phyloP scores from a whole-genome alignment of 2,113 vertebrate genomes.

The Sander vitreus region DNA sequence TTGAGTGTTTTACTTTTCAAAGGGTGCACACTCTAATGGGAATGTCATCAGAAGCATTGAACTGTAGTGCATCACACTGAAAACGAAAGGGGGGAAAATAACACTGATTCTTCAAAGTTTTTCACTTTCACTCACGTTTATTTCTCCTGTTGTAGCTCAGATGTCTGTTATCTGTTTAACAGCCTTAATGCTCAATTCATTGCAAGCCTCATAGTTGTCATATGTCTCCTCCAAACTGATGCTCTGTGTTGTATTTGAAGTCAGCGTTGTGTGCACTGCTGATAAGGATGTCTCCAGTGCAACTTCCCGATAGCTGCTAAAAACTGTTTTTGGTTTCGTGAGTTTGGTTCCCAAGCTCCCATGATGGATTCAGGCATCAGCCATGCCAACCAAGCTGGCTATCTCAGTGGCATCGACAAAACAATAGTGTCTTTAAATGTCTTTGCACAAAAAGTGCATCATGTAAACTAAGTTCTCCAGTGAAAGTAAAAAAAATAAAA shows the following conservation, averaged over 20 bases:
- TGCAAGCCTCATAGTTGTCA: slow-evolving; percentile 53
- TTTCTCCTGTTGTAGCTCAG: slow-evolving; percentile 46
- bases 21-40: slow-evolving; percentile 50
- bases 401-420: slow-evolving; percentile 3
- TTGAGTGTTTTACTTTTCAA: slow-evolving; percentile 71
- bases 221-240: slow-evolving; percentile 67
- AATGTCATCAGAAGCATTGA: slow-evolving; percentile 61
- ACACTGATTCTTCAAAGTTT: slow-evolving; percentile 40
- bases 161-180: slow-evolving; percentile 63
- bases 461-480: neutral
- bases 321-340: slow-evolving; percentile 56
- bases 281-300: slow-evolving; percentile 71
- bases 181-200: slow-evolving; percentile 55
- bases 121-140: slow-evolving; percentile 10
- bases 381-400: neutral
- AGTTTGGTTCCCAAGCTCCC: slow-evolving; percentile 40
- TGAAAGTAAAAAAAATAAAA: neutral
- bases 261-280: slow-evolving; percentile 61
- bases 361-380: slow-evolving; percentile 32
- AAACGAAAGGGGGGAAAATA: slow-evolving; percentile 33
- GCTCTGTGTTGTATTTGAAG: slow-evolving; percentile 63
- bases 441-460: slow-evolving; percentile 7
- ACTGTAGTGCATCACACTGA: slow-evolving; percentile 50
- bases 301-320: slow-evolving; percentile 55
- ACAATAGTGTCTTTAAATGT: slow-evolving; percentile 14